Evolutionary conservation across 2,888 invertebrate genomes (phyloP).

Genomic region (Dolichopus griseipennis): DNA sequence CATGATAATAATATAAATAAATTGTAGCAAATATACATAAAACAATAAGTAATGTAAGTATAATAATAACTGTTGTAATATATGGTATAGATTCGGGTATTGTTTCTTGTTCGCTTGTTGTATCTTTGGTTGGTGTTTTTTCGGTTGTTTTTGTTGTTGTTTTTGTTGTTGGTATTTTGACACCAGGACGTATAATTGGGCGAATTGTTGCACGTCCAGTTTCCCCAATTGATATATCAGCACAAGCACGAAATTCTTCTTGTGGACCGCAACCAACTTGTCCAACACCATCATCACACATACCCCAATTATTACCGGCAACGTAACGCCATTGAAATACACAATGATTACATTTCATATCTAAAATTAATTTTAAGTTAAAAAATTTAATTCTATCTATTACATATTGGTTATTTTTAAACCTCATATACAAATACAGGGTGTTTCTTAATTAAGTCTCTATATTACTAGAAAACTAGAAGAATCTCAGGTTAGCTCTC

Average conservation of each 20-base stretch:
- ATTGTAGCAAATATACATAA: constrained; percentile 56
- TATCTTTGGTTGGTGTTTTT: constrained; percentile 22
- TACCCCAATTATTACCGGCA: constrained; percentile 79
- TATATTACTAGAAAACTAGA: background rate
- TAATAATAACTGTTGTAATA: constrained; percentile 53
- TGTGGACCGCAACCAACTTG: constrained; percentile 82
- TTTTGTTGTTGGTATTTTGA: constrained; percentile 30
- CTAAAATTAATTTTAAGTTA: constrained; percentile 42
- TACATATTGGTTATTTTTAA: background rate
- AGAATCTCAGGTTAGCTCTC: background rate
- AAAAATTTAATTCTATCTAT: background rate
- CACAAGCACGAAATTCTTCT: constrained; percentile 79
- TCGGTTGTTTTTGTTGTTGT: constrained; percentile 23
- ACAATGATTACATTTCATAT: constrained; percentile 68
- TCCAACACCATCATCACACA: constrained; percentile 61
- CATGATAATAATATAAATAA: constrained; percentile 68
- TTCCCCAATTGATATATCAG: constrained; percentile 64
- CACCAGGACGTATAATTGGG: constrained; percentile 37
- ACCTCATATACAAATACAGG: background rate
- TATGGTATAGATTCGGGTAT: constrained; percentile 35
- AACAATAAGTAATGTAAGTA: constrained; percentile 57
- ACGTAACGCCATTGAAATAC: constrained; percentile 83
- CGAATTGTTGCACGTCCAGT: constrained; percentile 43
- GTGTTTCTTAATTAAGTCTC: background rate
- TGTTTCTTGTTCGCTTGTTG: constrained; percentile 24